These are phyloP conservation scores for Clarias macrocephalus DNA, from an alignment of 2,113 vertebrate species.

Conservation along the genomic window DNA sequence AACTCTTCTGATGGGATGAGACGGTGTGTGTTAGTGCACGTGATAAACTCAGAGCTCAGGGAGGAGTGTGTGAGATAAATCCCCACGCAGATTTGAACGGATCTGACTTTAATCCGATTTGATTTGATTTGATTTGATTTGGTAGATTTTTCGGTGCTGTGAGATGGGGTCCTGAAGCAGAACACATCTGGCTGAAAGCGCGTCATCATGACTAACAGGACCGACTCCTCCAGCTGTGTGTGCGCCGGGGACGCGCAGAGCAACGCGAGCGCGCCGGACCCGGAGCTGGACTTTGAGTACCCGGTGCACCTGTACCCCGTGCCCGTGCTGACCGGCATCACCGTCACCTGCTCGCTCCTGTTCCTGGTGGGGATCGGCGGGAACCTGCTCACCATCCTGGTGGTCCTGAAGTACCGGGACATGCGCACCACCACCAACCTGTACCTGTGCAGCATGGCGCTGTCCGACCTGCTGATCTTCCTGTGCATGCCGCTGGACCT, in stretches of 20 bases:
- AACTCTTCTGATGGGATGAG: neutral
- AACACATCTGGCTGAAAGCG: neutral
- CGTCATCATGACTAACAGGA: conserved; percentile 79
- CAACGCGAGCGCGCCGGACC: conserved; percentile 55
- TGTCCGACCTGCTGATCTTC: conserved; percentile 94
- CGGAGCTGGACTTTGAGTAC: conserved; percentile 41
- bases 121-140: neutral
- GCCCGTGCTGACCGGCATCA: conserved; percentile 84
- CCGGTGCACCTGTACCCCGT: conserved; percentile 81
- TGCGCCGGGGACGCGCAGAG: conserved; percentile 54
- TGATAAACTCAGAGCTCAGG: neutral
- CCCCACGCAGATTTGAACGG: neutral
- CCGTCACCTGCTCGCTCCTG: conserved; percentile 82
- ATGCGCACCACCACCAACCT: conserved; percentile 96
- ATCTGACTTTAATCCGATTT: no score
- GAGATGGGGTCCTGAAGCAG: conserved; percentile 14
- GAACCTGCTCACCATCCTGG: conserved; percentile 91
- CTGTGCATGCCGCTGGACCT: conserved; percentile 96
- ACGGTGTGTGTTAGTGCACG: neutral
- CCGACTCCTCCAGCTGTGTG: conserved; percentile 64
- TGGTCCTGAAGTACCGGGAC: conserved; percentile 87
- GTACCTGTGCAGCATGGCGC: conserved; percentile 96
- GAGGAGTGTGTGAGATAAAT: neutral
- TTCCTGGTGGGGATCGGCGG: conserved; percentile 85
- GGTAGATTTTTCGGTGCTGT: no score